Percentiles rank a stretch among this genome's conserved stretches.
Evolutionary conservation across 2,797 vertebrate genomes (phyloP).

Genomic region (Myoxocephalus aenaeus): DNA sequence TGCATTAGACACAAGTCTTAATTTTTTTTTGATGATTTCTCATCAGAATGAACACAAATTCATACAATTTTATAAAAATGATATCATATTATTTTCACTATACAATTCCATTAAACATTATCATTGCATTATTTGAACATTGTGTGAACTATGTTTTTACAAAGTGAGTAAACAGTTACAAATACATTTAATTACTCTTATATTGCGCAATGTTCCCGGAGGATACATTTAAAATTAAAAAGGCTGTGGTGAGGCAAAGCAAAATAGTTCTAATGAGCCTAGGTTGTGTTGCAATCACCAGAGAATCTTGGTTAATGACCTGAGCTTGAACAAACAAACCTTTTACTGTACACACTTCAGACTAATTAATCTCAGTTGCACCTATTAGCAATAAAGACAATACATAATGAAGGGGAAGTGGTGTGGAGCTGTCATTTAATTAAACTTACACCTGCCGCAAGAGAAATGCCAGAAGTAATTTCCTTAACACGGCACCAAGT

Average conservation of each 20-base stretch:
- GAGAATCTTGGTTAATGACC: constrained; percentile 19
- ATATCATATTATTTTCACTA: neutral
- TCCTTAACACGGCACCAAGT: neutral
- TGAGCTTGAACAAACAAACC: constrained; percentile 13
- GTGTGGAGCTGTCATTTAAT: neutral
- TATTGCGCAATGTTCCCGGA: neutral
- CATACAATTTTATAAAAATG: neutral
- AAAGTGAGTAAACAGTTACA: neutral
- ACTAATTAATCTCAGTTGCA: constrained; percentile 32
- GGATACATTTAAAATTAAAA: constrained; percentile 5
- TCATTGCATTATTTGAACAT: neutral
- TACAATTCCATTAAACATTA: neutral
- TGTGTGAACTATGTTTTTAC: neutral
- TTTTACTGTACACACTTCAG: constrained; percentile 13
- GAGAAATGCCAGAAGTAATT: neutral
- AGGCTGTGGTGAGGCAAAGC: neutral
- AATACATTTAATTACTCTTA: neutral
- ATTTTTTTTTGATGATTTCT: neutral
- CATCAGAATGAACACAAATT: neutral
- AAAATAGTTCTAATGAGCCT: constrained; percentile 20
- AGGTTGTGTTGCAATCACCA: constrained; percentile 11
- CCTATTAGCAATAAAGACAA: constrained; percentile 6
- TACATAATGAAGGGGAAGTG: neutral
- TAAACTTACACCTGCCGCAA: neutral
- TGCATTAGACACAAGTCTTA: neutral